Evolutionary conservation across 2,113 vertebrate genomes (phyloP).

Genomic region (Seriola dumerili): DNA sequence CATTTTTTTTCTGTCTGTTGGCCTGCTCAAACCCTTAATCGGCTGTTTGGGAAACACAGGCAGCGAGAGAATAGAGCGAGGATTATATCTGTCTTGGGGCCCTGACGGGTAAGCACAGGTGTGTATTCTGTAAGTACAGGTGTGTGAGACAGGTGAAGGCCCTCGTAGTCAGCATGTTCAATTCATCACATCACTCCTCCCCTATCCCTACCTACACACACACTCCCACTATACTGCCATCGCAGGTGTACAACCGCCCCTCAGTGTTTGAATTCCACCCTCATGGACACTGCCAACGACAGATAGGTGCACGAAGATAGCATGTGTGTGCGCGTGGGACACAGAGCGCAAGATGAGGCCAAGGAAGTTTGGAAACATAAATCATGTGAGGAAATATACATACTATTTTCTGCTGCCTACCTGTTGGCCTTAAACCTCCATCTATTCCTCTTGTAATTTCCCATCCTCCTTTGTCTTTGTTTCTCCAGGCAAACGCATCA

Average conservation of each 20-base stretch:
- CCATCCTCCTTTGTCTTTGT: conserved; percentile 28
- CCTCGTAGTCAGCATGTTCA: conserved; percentile 48
- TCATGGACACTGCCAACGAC: conserved; percentile 35
- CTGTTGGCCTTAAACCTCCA: conserved; percentile 39
- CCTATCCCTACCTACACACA: conserved; percentile 31
- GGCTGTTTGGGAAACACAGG: conserved; percentile 66
- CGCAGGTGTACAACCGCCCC: conserved; percentile 66
- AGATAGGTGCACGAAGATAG: conserved; percentile 22
- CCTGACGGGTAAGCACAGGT: conserved; percentile 62
- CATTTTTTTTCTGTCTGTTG: conserved; percentile 28
- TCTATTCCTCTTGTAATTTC: conserved; percentile 14
- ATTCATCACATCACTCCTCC: conserved; percentile 60
- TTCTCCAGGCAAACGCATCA: conserved; percentile 47
- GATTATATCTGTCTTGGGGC: conserved; percentile 52
- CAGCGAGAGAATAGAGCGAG: conserved; percentile 29
- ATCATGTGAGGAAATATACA: conserved; percentile 12
- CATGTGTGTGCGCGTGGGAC: background rate
- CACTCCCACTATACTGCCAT: conserved; percentile 16
- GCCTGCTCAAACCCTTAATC: conserved; percentile 35
- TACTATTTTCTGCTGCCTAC: conserved; percentile 6
- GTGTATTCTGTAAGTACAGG: conserved; percentile 76
- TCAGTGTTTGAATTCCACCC: conserved; percentile 78
- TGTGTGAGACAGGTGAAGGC: conserved; percentile 80
- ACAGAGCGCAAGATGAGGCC: background rate
- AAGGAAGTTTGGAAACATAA: conserved; percentile 31